phyloP scores from a whole-genome alignment of 2,888 invertebrate species.

The Lysandra bellargus region DNA sequence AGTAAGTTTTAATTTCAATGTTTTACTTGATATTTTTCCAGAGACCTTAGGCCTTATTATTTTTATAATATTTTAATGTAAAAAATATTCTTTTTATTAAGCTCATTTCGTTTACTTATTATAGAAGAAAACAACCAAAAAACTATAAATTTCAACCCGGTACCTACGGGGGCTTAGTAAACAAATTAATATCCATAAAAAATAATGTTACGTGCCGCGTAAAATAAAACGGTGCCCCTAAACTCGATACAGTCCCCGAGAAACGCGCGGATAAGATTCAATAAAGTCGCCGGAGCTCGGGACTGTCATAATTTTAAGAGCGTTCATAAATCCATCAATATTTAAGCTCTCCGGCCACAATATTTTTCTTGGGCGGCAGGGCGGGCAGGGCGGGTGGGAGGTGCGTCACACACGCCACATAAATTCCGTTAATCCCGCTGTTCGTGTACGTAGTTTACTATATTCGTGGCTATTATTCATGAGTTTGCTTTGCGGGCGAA shows the following conservation, averaged over 20 bases:
- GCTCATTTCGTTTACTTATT: not conserved
- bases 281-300: slow-evolving; percentile 67
- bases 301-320: slow-evolving; percentile 75
- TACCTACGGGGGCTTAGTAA: not conserved
- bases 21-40: not conserved
- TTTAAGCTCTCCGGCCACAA: slow-evolving; percentile 72
- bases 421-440: slow-evolving; percentile 73
- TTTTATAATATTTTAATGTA: no score
- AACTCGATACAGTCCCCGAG: slow-evolving; percentile 62
- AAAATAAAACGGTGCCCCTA: slow-evolving; percentile 58
- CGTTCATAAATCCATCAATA: slow-evolving; percentile 79
- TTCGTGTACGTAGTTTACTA: slow-evolving; percentile 56
- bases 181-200: slow-evolving; percentile 26
- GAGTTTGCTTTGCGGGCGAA: slow-evolving; percentile 65
- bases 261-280: slow-evolving; percentile 73
- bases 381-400: slow-evolving; percentile 45
- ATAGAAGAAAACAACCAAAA: not conserved
- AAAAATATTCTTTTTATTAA: no score
- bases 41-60: no score
- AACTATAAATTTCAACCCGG: not conserved
- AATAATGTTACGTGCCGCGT: slow-evolving; percentile 44
- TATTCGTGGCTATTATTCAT: slow-evolving; percentile 68
- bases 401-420: slow-evolving; percentile 73
- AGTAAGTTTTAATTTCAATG: not conserved
- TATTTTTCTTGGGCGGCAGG: slow-evolving; percentile 61